Evolutionary conservation across 2,797 vertebrate species (phyloP).

Genomic region (Sorex maritimensis): DNA sequence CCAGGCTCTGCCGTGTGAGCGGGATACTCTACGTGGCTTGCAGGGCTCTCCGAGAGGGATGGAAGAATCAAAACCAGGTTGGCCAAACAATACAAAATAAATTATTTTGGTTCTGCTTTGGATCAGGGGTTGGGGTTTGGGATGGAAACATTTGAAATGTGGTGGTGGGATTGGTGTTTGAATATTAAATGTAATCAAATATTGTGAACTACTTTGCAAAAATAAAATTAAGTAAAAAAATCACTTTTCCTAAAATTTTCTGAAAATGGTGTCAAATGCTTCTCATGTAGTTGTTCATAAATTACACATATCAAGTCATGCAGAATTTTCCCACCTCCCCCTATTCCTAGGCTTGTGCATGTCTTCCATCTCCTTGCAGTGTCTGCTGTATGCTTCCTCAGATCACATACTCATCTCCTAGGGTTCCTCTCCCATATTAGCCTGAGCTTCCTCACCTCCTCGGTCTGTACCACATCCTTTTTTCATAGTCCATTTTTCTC

Average conservation of each 20-base stretch:
- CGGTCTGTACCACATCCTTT: not conserved
- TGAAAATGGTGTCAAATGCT: not conserved
- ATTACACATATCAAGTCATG: not conserved
- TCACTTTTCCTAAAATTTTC: not conserved
- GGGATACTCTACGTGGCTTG: no score
- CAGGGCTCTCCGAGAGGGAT: no score
- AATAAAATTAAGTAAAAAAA: no score
- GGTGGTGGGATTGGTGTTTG: no score
- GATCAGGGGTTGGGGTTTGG: no score
- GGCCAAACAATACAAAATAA: no score
- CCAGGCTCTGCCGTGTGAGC: no score
- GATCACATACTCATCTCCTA: not conserved
- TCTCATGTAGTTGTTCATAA: not conserved
- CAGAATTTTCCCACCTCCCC: not conserved
- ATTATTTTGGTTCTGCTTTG: no score
- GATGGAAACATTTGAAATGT: no score
- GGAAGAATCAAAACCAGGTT: no score
- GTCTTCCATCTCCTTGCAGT: not conserved
- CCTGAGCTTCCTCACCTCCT: not conserved
- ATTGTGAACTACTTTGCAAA: no score
- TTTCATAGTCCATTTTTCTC: slow-evolving; percentile 17
- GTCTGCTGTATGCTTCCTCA: not conserved
- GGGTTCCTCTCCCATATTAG: not conserved
- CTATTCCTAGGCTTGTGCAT: not conserved
- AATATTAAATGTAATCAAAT: no score